Percentiles rank a stretch among this genome's conserved stretches.
Conservation (phyloP, 2,113 vertebrate species). For the Pan troglodytes region NHGRI_mPanTro3-v2.1_pri NC_072421.2:133071501-133072000, state of each 20-base stretch:
- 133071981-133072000: no score
- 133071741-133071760: background rate
- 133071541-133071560: background rate
- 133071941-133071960: no score
- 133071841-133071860: conserved; percentile 74
- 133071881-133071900: conserved; percentile 63
- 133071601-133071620: background rate
- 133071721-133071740: background rate
- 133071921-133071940: no score
- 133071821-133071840: conserved; percentile 77
- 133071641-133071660: background rate
- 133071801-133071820: conserved; percentile 87
- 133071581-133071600: background rate
- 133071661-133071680: background rate
- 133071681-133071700: conserved; percentile 23
- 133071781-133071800: conserved; percentile 83
- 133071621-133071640: background rate
- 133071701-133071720: background rate
- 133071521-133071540: background rate
- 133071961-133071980: no score
- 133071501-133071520: background rate
- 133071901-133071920: no score
- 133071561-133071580: background rate
- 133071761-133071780: conserved; percentile 82
- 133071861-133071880: conserved; percentile 64